Base-by-base conservation (phyloP, 2,113 vertebrate genomes). In the Triplophysa rosa region DNA sequence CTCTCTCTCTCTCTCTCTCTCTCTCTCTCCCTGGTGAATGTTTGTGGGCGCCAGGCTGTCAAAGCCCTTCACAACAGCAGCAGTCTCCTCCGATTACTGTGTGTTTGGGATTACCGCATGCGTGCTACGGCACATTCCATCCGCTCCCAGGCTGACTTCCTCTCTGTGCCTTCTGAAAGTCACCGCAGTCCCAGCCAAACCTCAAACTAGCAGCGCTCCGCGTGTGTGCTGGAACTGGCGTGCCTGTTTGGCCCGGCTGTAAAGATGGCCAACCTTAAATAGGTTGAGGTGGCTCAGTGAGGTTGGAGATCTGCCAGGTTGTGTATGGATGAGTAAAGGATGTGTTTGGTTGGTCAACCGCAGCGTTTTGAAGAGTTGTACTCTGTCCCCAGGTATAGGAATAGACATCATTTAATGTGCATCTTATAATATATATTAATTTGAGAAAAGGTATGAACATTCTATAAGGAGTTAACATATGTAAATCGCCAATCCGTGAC, bases 131-230 rank as follows among this genome's bases (percentile, higher is more conserved):
- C 87, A 89, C 87, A 86, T 91, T 91, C 86, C 88, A 80, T 79
- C 87, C 89, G 89, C 88, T 88, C 86, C 90, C 90, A 88, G 82
- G 81, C 87, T 89, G 85, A 91, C 90, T 86, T 91, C 86, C 85
- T 68, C 82, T 80, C 80, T 59, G 68, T 71, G 40, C 54, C 62
- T 77, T 77, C 21, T 33, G 52, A 66, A 49, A 45, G 56, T 23
- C 21, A 3, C 33, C 14, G 56, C 19, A 23, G 19, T 40, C n/a
- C 11, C 69, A 40, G n/a, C 58, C 59, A 75, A 75, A 58, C 59
- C 40, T 63, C 72, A 75, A 77, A 77, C 61, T 16, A 54, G 62
- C 40, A 33, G 42, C 1, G 10, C 7, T 2, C 26, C 1, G 47
- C 21, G 17, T 65, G 73, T 65, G 61, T 65, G 62, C 61, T 54